phyloP scores from a whole-genome alignment of 2,888 invertebrate species.

The Drosophila neotestacea region DNA sequence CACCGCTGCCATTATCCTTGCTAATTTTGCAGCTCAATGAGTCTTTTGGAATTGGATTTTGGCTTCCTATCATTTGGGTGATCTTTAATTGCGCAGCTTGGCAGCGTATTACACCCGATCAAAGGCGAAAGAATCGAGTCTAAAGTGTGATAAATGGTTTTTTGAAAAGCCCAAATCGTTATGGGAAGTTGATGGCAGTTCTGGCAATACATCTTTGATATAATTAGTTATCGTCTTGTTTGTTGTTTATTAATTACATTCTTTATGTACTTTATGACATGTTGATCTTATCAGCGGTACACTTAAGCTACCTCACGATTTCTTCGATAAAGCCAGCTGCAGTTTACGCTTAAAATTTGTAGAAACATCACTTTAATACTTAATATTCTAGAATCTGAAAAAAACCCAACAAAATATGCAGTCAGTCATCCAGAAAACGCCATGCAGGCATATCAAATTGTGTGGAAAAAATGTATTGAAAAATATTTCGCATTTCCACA shows the following conservation, averaged over 20 bases:
- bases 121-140: slow-evolving; percentile 39
- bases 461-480: slow-evolving; percentile 68
- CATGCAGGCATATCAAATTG: slow-evolving; percentile 66
- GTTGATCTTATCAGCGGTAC: slow-evolving; percentile 47
- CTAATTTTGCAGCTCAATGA: slow-evolving; percentile 82
- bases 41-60: slow-evolving; percentile 54
- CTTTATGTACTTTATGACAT: slow-evolving; percentile 29
- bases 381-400: slow-evolving; percentile 1
- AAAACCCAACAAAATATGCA: slow-evolving; percentile 4
- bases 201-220: slow-evolving; percentile 11
- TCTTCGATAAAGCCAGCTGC: slow-evolving; percentile 34
- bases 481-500: slow-evolving; percentile 43
- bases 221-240: slow-evolving; percentile 70
- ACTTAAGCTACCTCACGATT: slow-evolving; percentile 12
- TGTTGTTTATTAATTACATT: slow-evolving; percentile 62
- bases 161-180: slow-evolving; percentile 63
- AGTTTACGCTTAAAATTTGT: not conserved
- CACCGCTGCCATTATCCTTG: slow-evolving; percentile 82
- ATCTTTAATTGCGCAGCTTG: slow-evolving; percentile 79
- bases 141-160: slow-evolving; percentile 81
- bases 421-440: slow-evolving; percentile 44
- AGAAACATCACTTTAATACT: slow-evolving; percentile 10
- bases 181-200: slow-evolving; percentile 11
- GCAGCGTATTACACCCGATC: slow-evolving; percentile 69
- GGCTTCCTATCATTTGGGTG: slow-evolving; percentile 46